Percentiles rank a stretch among this genome's conserved stretches.
Evolutionary conservation across 2,113 vertebrate species (phyloP).

Genomic region (Colistium nudipinnis): DNA sequence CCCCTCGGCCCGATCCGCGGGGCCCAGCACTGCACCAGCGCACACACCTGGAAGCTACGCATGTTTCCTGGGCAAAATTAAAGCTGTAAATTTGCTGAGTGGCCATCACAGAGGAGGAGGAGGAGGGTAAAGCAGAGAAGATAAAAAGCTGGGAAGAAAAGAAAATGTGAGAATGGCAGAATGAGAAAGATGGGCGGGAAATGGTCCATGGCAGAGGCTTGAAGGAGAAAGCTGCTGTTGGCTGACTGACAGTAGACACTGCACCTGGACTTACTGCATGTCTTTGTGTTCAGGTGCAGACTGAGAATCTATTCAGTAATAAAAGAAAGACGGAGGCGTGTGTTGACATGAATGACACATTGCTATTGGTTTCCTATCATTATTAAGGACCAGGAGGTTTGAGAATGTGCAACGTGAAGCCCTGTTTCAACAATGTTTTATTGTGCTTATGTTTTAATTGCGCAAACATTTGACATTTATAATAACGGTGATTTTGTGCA

Average conservation of each 20-base stretch:
- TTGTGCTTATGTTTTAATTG: conserved; percentile 22
- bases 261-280: not conserved
- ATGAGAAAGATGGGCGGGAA: not conserved
- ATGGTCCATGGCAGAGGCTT: not conserved
- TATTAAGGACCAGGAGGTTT: not conserved
- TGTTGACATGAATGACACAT: not conserved
- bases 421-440: not conserved
- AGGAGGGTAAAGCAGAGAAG: not conserved
- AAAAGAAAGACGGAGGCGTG: conserved; percentile 6
- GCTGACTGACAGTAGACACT: conserved; percentile 1
- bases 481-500: too few species aligned
- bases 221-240: conserved; percentile 5
- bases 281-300: not conserved
- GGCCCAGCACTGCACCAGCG: conserved; percentile 12
- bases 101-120: conserved; percentile 18
- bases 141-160: not conserved
- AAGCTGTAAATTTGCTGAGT: conserved; percentile 73
- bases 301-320: not conserved
- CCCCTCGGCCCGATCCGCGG: conserved; percentile 67
- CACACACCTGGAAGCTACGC: conserved; percentile 74
- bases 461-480: too few species aligned
- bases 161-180: not conserved
- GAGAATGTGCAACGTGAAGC: not conserved
- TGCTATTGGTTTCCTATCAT: not conserved
- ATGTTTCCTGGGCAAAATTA: conserved; percentile 69